Conservation (phyloP, 1,140 invertebrate genomes). For the Asbolus verrucosus region DNA sequence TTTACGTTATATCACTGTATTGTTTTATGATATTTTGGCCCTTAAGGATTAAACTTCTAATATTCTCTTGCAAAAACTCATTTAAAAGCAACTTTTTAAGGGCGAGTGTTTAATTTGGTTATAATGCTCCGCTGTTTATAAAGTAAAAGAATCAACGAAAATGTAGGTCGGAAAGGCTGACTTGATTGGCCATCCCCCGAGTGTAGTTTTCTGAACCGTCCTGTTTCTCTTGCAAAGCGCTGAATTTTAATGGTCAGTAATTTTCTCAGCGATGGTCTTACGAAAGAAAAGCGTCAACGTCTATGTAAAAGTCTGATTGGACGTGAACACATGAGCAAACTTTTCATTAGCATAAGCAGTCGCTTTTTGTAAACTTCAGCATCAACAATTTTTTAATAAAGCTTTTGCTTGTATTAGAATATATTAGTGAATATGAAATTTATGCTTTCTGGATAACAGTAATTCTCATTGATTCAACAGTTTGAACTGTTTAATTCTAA, state of each 20-base stretch:
- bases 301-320: conserved; percentile 4
- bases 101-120: conserved; percentile 19
- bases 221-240: conserved; percentile 25
- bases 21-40: background rate
- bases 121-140: conserved; percentile 29
- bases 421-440: too few species aligned
- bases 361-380: background rate
- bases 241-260: conserved; percentile 42
- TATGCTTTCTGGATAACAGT: too few species aligned
- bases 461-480: background rate
- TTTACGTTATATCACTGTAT: too few species aligned
- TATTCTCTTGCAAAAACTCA: background rate
- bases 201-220: conserved; percentile 33
- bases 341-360: background rate
- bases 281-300: conserved; percentile 37
- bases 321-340: background rate
- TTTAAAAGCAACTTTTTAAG: conserved; percentile 3
- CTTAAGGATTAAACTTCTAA: background rate
- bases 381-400: too few species aligned
- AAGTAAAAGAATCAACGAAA: conserved; percentile 20
- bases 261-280: conserved; percentile 14
- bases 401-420: too few species aligned
- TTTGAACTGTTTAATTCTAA: background rate
- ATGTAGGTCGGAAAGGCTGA: conserved; percentile 7
- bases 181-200: conserved; percentile 32